Evolutionary conservation across 2,113 vertebrate genomes (phyloP).

Genomic region (Progne subis): DNA sequence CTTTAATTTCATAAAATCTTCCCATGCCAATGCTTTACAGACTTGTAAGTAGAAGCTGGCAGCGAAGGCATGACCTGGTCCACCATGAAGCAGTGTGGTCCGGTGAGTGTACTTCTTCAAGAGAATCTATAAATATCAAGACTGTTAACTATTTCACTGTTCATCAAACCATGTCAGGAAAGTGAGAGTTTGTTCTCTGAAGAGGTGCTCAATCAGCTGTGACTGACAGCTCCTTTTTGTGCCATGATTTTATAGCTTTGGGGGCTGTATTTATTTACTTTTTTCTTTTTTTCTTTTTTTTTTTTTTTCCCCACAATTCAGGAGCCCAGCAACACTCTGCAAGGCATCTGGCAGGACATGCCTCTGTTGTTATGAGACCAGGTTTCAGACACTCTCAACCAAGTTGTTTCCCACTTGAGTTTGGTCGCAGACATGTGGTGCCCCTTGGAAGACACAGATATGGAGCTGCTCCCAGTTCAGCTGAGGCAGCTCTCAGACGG

Average conservation of each 20-base stretch:
- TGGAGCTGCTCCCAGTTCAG: background rate
- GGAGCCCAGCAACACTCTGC: background rate
- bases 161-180: constrained; percentile 40
- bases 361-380: background rate
- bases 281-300: background rate
- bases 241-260: background rate
- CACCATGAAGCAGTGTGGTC: background rate
- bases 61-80: background rate
- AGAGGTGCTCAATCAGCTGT: background rate
- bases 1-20: background rate
- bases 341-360: background rate
- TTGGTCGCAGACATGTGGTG: background rate
- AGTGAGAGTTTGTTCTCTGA: background rate
- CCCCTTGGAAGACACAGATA: background rate
- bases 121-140: background rate
- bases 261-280: background rate
- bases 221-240: constrained; percentile 11
- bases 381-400: background rate
- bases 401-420: background rate
- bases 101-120: background rate
- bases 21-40: background rate
- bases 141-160: constrained; percentile 25
- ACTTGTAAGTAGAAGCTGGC: background rate
- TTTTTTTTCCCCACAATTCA: too few species aligned
- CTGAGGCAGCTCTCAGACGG: background rate